These are phyloP conservation scores for Drosophila mojavensis DNA, from an alignment of 1,140 invertebrate genomes.

Conservation along the genomic window DNA sequence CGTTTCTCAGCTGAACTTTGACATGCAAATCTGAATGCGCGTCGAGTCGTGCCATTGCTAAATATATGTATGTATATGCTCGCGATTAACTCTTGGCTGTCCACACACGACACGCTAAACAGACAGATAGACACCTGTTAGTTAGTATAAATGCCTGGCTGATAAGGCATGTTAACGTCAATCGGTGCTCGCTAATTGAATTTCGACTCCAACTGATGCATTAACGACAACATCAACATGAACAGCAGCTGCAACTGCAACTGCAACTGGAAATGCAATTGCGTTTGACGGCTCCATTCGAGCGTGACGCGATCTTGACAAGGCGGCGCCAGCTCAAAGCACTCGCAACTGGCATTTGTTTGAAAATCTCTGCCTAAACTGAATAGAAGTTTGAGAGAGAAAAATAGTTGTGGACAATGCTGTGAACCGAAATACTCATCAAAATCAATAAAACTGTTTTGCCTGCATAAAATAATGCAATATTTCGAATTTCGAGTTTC, in stretches of 20 bases:
- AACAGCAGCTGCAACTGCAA: neutral
- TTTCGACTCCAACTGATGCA: slow-evolving; percentile 23
- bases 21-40: slow-evolving; percentile 39
- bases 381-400: slow-evolving; percentile 8
- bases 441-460: too few species aligned
- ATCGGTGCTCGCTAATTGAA: slow-evolving; percentile 41
- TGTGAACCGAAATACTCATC: too few species aligned
- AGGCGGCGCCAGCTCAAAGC: slow-evolving; percentile 42
- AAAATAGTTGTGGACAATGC: neutral
- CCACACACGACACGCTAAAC: slow-evolving; percentile 9
- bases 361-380: slow-evolving; percentile 15
- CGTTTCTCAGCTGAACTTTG: slow-evolving; percentile 60
- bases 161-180: slow-evolving; percentile 45
- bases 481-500: too few species aligned
- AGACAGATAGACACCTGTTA: slow-evolving; percentile 20
- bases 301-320: slow-evolving; percentile 62
- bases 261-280: slow-evolving; percentile 25
- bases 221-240: slow-evolving; percentile 1
- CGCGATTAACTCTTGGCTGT: slow-evolving; percentile 17
- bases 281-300: slow-evolving; percentile 66
- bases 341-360: slow-evolving; percentile 36
- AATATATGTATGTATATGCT: neutral
- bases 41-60: slow-evolving; percentile 32
- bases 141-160: slow-evolving; percentile 18
- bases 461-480: too few species aligned